Base-by-base conservation (phyloP, 2,888 invertebrate genomes). In the Malachius bipustulatus region DNA sequence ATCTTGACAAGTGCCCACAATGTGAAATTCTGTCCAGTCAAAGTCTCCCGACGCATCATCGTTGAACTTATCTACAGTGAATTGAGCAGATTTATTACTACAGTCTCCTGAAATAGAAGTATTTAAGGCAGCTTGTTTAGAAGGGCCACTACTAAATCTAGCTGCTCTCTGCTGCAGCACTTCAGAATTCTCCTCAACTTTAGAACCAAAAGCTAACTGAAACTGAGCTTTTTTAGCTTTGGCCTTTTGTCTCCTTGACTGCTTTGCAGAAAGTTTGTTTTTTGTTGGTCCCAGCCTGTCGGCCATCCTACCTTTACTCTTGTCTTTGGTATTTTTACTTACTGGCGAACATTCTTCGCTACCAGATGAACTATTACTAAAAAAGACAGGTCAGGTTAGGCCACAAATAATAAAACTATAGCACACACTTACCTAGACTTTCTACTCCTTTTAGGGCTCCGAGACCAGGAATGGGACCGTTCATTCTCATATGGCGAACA, bases 1-100 rank as follows among this genome's bases (percentile, higher is more conserved):
- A 59, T 94, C 88, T 60, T 73, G 75, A 65, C 91, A 93, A 12
- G 90, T 90, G 44, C 97, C 98, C 48, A 94, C 82, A 56, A 98
- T 85, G 62, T 90, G 89, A 63, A 83, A 76, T 59, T 81, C 80
- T 49, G 78, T 75, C 65, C 88, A 76, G 65, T 90, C 89, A 65
- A 87, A 77, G 52, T 84, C 82, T 41, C 74, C 73, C 44, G 75
- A 70, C 40, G 64, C 62, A 49, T 77, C 80, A 45, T 77, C 75
- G 43, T 71, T 50, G 45, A 51, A 54, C 41, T 51, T 57, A 47
- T 56, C 57, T 26, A 50, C 39, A 16, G 44, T 43, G 31, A 54
- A 44, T 38, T 41, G 45, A 26, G 42, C 39, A 8, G 24, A 19
- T n/a, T 32, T 34, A 11, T 34, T 34, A 24, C 15, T 24, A 27